Percentiles rank a stretch among this genome's conserved stretches.
These are phyloP conservation scores for Enteromius radiatus DNA, from an alignment of 2,797 vertebrate species.

Conservation along the genomic window DNA sequence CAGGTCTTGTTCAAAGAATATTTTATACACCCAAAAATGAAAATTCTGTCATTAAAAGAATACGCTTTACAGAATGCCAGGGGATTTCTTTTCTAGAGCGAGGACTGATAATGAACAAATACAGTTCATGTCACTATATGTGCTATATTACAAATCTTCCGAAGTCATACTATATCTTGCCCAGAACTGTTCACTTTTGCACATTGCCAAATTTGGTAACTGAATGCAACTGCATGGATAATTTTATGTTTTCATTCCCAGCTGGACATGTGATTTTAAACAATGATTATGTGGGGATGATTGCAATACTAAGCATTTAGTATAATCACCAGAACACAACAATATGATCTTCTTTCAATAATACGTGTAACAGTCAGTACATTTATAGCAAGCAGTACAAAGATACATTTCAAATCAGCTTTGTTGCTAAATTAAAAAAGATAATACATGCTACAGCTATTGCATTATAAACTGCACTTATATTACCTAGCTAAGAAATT, in stretches of 20 bases:
- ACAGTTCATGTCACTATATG: background rate
- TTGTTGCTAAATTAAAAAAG: background rate
- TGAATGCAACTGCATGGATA: background rate
- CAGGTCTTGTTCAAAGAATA: constrained; percentile 10
- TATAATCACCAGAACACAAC: background rate
- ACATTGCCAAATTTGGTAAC: background rate
- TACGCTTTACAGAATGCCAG: background rate
- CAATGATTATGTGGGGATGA: background rate
- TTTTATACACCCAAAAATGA: background rate
- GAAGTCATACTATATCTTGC: background rate
- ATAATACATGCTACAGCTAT: background rate
- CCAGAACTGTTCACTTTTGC: background rate
- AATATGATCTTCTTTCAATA: background rate
- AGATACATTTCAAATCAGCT: background rate
- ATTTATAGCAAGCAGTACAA: background rate
- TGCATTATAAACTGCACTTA: background rate
- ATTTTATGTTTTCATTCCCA: background rate
- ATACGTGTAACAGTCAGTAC: background rate
- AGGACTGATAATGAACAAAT: background rate
- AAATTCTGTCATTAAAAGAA: background rate
- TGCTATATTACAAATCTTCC: background rate
- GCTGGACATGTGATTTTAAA: background rate
- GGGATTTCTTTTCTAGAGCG: background rate
- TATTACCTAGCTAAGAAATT: background rate
- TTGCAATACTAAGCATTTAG: background rate